These are phyloP conservation scores for Agrenia bidenticulata DNA, from an alignment of 2,888 invertebrate species.

Conservation along the genomic window DNA sequence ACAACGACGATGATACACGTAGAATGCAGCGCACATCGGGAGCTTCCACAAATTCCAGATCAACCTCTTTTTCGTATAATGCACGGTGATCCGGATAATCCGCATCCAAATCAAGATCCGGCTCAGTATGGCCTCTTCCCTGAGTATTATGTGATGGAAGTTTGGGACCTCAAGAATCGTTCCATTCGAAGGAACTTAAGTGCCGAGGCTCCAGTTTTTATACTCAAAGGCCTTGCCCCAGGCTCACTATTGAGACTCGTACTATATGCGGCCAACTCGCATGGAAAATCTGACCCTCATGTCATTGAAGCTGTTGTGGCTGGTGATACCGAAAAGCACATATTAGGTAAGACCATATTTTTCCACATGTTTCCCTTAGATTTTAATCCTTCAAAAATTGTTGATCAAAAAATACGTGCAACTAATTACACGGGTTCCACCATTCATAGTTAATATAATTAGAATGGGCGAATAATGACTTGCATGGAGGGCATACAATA, in stretches of 20 bases:
- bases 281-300: slow-evolving; percentile 80
- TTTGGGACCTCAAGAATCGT: slow-evolving; percentile 61
- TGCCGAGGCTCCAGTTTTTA: slow-evolving; percentile 54
- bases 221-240: slow-evolving; percentile 68
- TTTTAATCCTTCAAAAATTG: too few relatives aligned
- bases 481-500: too few relatives aligned
- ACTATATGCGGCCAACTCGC: slow-evolving; percentile 83
- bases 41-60: slow-evolving; percentile 51
- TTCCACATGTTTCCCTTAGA: too few relatives aligned
- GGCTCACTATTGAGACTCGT: slow-evolving; percentile 63
- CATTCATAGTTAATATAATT: too few relatives aligned
- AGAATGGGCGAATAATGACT: too few relatives aligned
- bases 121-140: slow-evolving; percentile 51
- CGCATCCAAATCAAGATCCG: slow-evolving; percentile 48
- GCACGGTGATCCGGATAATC: slow-evolving; percentile 45
- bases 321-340: slow-evolving; percentile 52
- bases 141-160: slow-evolving; percentile 52
- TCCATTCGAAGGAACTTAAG: slow-evolving; percentile 61
- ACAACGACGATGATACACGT: slow-evolving; percentile 80
- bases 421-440: too few relatives aligned
- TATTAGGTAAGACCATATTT: slow-evolving; percentile 44
- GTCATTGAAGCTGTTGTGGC: slow-evolving; percentile 72
- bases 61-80: slow-evolving; percentile 52
- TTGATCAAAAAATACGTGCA: too few relatives aligned
- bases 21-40: slow-evolving; percentile 64